These are phyloP conservation scores for Brachionus sp. DNA, from an alignment of 1,140 invertebrate species.

Conservation along the genomic window DNA sequence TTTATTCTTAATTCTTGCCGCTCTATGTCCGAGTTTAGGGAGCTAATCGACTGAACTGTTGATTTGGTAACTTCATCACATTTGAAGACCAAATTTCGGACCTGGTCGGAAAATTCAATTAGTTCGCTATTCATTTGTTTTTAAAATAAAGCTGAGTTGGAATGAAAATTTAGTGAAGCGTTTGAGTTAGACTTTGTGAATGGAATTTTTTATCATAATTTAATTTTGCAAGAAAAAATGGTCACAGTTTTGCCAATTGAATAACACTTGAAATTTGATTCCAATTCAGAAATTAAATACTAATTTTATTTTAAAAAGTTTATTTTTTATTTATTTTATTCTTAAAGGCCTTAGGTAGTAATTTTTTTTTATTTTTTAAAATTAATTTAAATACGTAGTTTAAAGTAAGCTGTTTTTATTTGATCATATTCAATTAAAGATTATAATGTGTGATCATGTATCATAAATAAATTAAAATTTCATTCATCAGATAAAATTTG, in stretches of 20 bases:
- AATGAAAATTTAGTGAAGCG: conserved; percentile 26
- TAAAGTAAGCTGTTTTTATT: no score
- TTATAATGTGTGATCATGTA: no score
- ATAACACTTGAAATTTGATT: not conserved
- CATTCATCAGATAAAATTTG: no score
- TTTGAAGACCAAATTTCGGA: not conserved
- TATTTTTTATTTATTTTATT: not conserved
- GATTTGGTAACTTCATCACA: not conserved
- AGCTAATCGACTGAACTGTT: not conserved
- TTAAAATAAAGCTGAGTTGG: not conserved
- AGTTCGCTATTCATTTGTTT: conserved; percentile 28
- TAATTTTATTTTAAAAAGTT: not conserved
- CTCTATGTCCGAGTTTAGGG: not conserved
- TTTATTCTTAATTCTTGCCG: not conserved
- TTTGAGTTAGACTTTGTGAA: not conserved
- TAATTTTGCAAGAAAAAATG: not conserved
- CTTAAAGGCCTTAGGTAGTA: not conserved
- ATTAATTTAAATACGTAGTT: no score
- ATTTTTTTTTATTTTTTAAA: no score
- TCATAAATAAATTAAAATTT: no score
- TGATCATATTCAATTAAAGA: no score
- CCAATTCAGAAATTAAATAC: not conserved
- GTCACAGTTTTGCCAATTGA: not conserved
- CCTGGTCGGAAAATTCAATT: not conserved
- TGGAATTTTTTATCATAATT: conserved; percentile 37